These are phyloP conservation scores for Anarhynchus alexandrinus DNA, from an alignment of 2,113 vertebrate genomes.

Conservation along the genomic window DNA sequence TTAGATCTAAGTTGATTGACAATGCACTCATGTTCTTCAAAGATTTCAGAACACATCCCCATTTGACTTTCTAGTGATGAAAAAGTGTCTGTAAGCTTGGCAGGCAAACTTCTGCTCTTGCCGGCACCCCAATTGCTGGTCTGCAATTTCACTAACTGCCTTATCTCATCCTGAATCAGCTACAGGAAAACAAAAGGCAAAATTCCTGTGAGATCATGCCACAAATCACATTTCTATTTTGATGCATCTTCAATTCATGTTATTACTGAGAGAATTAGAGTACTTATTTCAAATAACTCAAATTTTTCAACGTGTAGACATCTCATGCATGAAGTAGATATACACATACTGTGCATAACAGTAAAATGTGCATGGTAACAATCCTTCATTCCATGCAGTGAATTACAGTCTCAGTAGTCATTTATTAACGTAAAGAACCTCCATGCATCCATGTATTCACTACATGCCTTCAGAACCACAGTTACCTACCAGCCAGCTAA, in stretches of 20 bases:
- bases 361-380: not conserved
- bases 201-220: not conserved
- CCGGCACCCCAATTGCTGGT: constrained; percentile 26
- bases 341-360: not conserved
- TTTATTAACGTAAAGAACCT: not conserved
- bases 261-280: not conserved
- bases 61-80: constrained; percentile 46
- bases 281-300: not conserved
- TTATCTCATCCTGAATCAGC: constrained; percentile 95
- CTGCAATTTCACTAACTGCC: constrained; percentile 85
- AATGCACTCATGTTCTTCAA: constrained; percentile 63
- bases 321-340: constrained; percentile 44
- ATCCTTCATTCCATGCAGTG: constrained; percentile 28
- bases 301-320: not conserved
- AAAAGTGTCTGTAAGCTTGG: constrained; percentile 25
- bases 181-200: constrained; percentile 48
- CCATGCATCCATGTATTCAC: not conserved
- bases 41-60: constrained; percentile 65
- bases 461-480: not conserved
- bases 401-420: not conserved
- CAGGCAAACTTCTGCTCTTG: not conserved
- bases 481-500: not conserved
- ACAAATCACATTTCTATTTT: accelerated
- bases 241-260: not conserved
- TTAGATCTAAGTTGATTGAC: constrained; percentile 40